These are phyloP conservation scores for Mactromeris polynyma DNA, from an alignment of 2,888 invertebrate genomes.

Conservation along the genomic window DNA sequence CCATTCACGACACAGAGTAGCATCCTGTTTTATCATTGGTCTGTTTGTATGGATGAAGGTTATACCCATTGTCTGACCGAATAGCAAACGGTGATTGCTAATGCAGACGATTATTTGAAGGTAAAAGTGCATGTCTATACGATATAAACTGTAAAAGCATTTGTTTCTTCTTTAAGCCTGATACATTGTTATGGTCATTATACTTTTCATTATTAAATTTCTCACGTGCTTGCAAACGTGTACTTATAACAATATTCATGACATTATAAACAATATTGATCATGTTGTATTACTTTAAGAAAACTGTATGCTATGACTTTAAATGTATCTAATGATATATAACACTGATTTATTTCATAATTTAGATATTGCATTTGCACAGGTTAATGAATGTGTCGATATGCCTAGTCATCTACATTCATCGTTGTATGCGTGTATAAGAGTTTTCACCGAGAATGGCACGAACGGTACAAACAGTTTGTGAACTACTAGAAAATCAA, in stretches of 20 bases:
- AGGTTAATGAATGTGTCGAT: conserved; percentile 41
- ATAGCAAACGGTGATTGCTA: conserved; percentile 19
- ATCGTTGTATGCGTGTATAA: conserved; percentile 28
- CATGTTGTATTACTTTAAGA: no score
- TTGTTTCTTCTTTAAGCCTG: no score
- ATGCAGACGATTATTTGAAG: neutral
- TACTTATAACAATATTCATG: no score
- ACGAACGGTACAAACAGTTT: conserved; percentile 6
- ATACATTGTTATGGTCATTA: no score
- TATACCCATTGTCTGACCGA: neutral
- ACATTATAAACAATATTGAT: no score
- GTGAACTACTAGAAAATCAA: conserved; percentile 10
- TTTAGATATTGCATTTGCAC: no score
- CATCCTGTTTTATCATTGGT: conserved; percentile 33
- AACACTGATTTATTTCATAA: no score
- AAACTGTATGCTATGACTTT: no score
- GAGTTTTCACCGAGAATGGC: conserved; percentile 27
- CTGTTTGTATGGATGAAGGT: neutral
- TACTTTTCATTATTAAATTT: no score
- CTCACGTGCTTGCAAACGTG: no score
- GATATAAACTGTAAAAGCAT: no score
- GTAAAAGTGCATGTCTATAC: neutral
- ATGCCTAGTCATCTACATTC: conserved; percentile 47
- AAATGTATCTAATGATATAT: no score
- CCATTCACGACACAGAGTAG: neutral